These are phyloP conservation scores for Augiades crinisus DNA, from an alignment of 2,888 invertebrate species.

Conservation along the genomic window DNA sequence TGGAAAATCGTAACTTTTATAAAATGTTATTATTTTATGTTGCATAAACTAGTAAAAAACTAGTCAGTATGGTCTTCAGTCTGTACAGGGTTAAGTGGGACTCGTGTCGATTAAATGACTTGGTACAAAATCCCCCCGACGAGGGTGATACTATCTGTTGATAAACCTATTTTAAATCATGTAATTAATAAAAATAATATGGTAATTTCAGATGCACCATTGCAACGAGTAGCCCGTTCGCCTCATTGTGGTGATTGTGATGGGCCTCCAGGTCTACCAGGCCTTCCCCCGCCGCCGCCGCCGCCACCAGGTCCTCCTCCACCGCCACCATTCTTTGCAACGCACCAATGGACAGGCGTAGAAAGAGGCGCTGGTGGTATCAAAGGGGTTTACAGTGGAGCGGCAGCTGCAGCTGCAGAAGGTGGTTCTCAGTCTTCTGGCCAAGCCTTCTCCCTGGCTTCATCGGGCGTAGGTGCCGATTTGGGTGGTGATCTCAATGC, in stretches of 20 bases:
- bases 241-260: conserved; percentile 33
- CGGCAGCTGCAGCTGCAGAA: conserved; percentile 46
- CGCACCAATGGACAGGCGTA: conserved; percentile 59
- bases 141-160: too few relatives aligned
- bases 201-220: conserved; percentile 39
- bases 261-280: conserved; percentile 29
- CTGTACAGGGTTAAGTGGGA: too few relatives aligned
- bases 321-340: conserved; percentile 40
- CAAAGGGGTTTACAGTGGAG: conserved; percentile 55
- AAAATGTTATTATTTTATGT: too few relatives aligned
- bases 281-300: conserved; percentile 33
- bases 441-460: conserved; percentile 48
- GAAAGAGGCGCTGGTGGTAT: conserved; percentile 43
- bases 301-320: conserved; percentile 33
- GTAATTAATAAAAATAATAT: neutral
- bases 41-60: too few relatives aligned
- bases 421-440: conserved; percentile 39
- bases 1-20: too few relatives aligned
- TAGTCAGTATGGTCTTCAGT: too few relatives aligned
- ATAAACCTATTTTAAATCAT: too few relatives aligned
- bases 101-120: too few relatives aligned
- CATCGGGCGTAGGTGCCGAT: conserved; percentile 35
- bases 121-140: too few relatives aligned
- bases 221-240: conserved; percentile 42
- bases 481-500: conserved; percentile 12